Evolutionary conservation across 2,888 invertebrate genomes (phyloP).

Genomic region (Aleiodes testaceus): DNA sequence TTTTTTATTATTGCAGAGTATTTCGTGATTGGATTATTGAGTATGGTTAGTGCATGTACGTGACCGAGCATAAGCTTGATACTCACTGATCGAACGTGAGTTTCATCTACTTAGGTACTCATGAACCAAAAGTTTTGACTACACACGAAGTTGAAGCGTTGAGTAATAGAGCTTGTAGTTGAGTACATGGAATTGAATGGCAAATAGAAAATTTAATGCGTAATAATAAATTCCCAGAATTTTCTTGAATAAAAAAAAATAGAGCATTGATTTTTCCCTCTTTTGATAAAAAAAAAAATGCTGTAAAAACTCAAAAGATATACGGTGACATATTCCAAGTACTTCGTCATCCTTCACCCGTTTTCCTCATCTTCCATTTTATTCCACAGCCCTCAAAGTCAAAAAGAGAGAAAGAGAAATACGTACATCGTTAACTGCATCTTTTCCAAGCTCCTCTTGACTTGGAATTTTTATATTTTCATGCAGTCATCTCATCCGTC

Average conservation of each 20-base stretch:
- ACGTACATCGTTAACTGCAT: constrained; percentile 41
- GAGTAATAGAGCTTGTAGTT: no score
- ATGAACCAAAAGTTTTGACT: constrained; percentile 20
- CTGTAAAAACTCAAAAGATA: no score
- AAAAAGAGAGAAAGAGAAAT: constrained; percentile 31
- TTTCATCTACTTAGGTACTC: constrained; percentile 33
- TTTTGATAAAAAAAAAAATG: no score
- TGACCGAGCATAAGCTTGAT: constrained; percentile 43
- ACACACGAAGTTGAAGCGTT: no score
- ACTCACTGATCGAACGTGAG: constrained; percentile 39
- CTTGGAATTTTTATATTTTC: not conserved
- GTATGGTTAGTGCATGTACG: constrained; percentile 38
- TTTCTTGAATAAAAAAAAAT: no score
- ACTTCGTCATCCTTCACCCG: constrained; percentile 20
- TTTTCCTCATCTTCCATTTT: not conserved
- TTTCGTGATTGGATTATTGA: constrained; percentile 45
- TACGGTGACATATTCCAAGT: constrained; percentile 19
- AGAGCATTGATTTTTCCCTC: no score
- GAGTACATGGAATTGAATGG: no score
- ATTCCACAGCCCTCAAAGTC: not conserved
- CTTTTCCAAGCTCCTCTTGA: constrained; percentile 6
- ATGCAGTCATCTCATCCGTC: not conserved
- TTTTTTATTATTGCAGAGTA: not conserved
- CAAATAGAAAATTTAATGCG: no score
- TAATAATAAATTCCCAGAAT: no score